phyloP scores from a whole-genome alignment of 2,797 vertebrate genomes.

The Orestias chungarensis region DNA sequence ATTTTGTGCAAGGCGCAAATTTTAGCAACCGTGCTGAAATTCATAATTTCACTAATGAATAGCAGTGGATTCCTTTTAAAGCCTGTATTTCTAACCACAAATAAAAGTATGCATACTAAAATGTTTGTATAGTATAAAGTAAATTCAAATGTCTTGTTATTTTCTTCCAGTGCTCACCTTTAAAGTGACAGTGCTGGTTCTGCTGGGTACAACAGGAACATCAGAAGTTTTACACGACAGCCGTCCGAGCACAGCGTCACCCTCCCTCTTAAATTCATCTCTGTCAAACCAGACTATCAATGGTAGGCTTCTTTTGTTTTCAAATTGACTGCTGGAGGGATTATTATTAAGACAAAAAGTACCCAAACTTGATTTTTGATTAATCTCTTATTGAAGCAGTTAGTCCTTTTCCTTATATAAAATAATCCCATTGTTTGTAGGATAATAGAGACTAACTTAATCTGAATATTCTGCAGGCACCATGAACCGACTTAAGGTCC shows the following conservation, averaged over 20 bases:
- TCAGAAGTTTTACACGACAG: slow-evolving; percentile 5
- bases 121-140: neutral
- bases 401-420: neutral
- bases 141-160: neutral
- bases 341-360: neutral
- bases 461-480: slow-evolving; percentile 44
- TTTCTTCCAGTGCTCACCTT: slow-evolving; percentile 39
- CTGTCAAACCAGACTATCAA: slow-evolving; percentile 15
- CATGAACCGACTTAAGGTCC: slow-evolving; percentile 28
- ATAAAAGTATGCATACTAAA: neutral
- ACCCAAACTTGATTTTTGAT: neutral
- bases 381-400: neutral
- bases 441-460: neutral
- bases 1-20: neutral
- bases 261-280: slow-evolving; percentile 3
- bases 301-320: slow-evolving; percentile 44
- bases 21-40: neutral
- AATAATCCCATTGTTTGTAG: neutral
- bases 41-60: neutral
- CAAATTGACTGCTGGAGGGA: neutral
- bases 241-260: slow-evolving; percentile 24
- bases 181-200: slow-evolving; percentile 26
- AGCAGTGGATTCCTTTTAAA: slow-evolving; percentile 1
- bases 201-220: slow-evolving; percentile 42
- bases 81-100: neutral